Evolutionary conservation across 2,797 vertebrate species (phyloP), one percentile per base, ranked within the genome.

Genomic region (Smutsia temminckii): DNA sequence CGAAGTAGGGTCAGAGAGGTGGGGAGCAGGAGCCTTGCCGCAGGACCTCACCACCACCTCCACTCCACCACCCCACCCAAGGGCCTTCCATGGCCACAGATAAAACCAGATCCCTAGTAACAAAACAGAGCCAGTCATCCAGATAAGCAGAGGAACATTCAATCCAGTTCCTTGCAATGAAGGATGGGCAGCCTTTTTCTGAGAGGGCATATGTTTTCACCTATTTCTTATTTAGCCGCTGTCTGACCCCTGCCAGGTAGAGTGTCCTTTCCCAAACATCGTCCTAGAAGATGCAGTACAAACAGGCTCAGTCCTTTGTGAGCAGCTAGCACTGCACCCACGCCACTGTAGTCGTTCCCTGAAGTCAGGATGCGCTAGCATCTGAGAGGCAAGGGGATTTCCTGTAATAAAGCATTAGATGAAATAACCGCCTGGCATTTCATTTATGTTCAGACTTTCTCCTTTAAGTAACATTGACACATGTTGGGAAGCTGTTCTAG

Each of bases 271-370:
- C 53, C 59, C 37, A 37, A 29, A 46, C 37, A 40, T 20, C 6
- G 0, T 49, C 89, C 46, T 74, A 10, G 17, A 32, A n/a, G 55
- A 40, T 21, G 8, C 0, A 2, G 11, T 49, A 2, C 71, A 66
- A 20, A 17, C 9, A 10, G 21, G 11, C 13, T 34, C 42, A 1
- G 3, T 21, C 51, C 23, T 20, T 8, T 5, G n/a, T 3, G 10
- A 49, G 71, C 68, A 6, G 78, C 34, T 42, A 29, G 2, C n/a
- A 59, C 34, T 8, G 1, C 40, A 1, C 17, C 34, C 13, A 5
- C 46, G 46, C 46, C 46, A 46, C 46, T 46, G 34, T 2, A 59
- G 14, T 49, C 72, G 25, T 61, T 66, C 59, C 85, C n/a, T 4
- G 5, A 29, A 6, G 2, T 29, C 46, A 5, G 25, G 8, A 20